Conservation (phyloP, 1,140 invertebrate genomes). For the Spodoptera frugiperda region DNA sequence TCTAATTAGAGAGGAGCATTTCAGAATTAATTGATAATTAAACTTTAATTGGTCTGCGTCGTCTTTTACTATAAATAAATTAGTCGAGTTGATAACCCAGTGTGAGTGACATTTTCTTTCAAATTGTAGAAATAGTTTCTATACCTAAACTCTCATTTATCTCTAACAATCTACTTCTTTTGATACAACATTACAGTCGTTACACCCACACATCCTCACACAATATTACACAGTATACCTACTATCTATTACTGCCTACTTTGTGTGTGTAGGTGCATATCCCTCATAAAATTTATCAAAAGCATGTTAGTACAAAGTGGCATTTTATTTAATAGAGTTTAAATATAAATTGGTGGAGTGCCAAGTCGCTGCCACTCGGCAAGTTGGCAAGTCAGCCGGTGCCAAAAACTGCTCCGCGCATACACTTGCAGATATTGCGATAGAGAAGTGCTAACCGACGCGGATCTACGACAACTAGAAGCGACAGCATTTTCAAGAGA, state of each 20-base stretch:
- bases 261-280: background rate
- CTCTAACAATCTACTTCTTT: background rate
- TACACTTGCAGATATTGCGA: conserved; percentile 59
- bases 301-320: conserved; percentile 45
- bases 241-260: too few relatives aligned
- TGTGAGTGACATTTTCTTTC: too few relatives aligned
- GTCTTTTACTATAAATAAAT: too few relatives aligned
- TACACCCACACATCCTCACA: background rate
- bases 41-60: too few relatives aligned
- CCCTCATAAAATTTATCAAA: conserved; percentile 41
- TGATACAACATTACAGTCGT: background rate
- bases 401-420: conserved; percentile 50
- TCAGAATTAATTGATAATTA: too few relatives aligned
- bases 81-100: too few relatives aligned
- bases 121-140: too few relatives aligned
- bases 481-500: background rate
- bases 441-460: conserved; percentile 35
- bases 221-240: too few relatives aligned
- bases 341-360: conserved; percentile 65
- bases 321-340: conserved; percentile 60
- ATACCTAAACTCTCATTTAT: too few relatives aligned
- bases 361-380: conserved; percentile 53
- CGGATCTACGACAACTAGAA: background rate
- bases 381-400: conserved; percentile 36
- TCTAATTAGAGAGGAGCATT: too few relatives aligned